Conservation (phyloP, 2,113 vertebrate genomes). For the Passer domesticus region DNA sequence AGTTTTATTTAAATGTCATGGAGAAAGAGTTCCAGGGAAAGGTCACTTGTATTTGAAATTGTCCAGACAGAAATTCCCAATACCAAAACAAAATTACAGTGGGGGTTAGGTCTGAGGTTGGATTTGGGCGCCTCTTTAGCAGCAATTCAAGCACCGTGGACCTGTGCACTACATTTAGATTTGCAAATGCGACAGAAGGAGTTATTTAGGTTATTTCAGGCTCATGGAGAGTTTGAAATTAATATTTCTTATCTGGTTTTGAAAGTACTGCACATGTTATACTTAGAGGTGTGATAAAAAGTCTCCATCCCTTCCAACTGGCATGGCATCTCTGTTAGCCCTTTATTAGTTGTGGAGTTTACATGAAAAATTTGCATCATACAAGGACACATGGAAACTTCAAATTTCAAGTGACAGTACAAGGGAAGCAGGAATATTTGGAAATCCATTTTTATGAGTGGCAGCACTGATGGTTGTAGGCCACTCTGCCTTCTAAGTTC, state of each 20-base stretch:
- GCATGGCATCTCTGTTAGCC: neutral
- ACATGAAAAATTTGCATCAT: neutral
- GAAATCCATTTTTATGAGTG: neutral
- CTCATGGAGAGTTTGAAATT: neutral
- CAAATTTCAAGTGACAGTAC: neutral
- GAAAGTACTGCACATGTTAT: neutral
- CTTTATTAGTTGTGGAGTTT: neutral
- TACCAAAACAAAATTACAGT: neutral
- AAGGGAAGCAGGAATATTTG: neutral
- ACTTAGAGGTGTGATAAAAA: neutral
- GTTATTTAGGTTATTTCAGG: neutral
- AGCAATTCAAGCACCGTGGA: neutral
- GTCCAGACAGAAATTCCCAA: neutral
- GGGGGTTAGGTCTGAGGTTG: neutral
- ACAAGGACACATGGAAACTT: neutral
- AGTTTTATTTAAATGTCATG: neutral
- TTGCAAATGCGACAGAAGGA: neutral
- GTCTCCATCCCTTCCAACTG: neutral
- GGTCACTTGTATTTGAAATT: neutral
- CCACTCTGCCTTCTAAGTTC: neutral
- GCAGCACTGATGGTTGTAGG: neutral
- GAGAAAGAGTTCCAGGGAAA: neutral
- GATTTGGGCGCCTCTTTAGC: neutral
- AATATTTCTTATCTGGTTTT: neutral
- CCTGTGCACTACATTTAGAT: neutral